Base-by-base conservation (phyloP, 92 coral and sea anemone genomes). In the Parazoanthus atlanticus region DNA sequence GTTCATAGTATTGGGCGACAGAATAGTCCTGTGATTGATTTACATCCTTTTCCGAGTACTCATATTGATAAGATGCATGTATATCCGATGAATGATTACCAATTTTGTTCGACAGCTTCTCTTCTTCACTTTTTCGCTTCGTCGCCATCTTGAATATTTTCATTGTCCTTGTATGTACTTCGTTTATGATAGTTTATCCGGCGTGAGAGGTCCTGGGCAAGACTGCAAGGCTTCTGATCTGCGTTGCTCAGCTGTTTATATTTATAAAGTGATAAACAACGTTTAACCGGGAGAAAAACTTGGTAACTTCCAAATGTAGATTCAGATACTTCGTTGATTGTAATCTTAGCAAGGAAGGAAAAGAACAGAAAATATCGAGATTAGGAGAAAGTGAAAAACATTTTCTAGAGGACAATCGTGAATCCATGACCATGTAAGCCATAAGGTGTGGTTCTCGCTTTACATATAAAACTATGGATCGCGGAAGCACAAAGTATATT, bases 91-190 rank as follows among this genome's bases (percentile, higher is more conserved):
- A 36, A 40, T 8, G 46, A 66, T 38, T 10, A 66, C 38, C 56
- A 25, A 5, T 38, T 66, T 38, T 40, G 19, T 64, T 26, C 43
- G 61, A 66, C 21, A n/a, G 28, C 30, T 38, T 64, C 21, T 86
- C 90, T 33, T 17, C 54, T 33, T 17, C 54, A 25, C 73, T 75
- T 64, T 86, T 86, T 23, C 92, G 93, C 80, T 94, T 94, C 83
- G 95, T 89, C 86, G 96, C 96, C 96, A 94, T 94, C 19, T 90
- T 94, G 89, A 88, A 56, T 33, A 8, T 69, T 89, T 6, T 28
- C 13, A 16, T 5, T 36, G 29, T 17, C 15, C 0, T 0, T 19
- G 0, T 7, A 4, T 30, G 87, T 84, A 84, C 78, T 84, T 84
- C 74, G 87, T 84, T 30, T 84, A 84, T 84, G 78, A 41, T 56